phyloP scores from a whole-genome alignment of 2,797 vertebrate genomes.

The Ateles fusciceps region DNA sequence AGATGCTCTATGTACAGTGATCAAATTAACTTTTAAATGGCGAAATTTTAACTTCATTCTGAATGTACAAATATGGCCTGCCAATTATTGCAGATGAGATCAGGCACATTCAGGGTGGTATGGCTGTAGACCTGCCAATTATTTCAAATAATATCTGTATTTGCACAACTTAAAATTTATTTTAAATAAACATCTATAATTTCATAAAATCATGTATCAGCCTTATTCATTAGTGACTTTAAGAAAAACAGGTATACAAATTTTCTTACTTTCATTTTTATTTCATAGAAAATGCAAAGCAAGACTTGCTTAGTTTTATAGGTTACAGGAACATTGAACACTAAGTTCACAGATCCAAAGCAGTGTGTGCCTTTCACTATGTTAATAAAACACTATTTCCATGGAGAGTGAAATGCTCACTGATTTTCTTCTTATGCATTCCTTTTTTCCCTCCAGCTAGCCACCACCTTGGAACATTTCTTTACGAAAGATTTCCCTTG shows the following conservation, averaged over 20 bases:
- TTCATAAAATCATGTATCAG: background rate
- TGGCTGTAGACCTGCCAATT: background rate
- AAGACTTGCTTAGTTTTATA: background rate
- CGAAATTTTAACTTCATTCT: background rate
- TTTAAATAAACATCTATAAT: constrained; percentile 23
- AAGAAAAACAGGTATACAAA: background rate
- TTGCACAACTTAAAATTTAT: background rate
- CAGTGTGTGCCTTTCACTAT: background rate
- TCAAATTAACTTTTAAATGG: background rate
- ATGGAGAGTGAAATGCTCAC: background rate
- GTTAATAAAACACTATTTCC: background rate
- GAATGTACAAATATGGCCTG: background rate
- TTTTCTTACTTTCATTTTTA: background rate
- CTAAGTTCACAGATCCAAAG: background rate
- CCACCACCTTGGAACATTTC: background rate
- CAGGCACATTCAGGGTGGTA: too few relatives aligned
- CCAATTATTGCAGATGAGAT: background rate
- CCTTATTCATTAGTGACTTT: constrained; percentile 15
- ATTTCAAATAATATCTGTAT: background rate
- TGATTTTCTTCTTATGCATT: background rate
- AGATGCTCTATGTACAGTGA: background rate
- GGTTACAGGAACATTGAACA: background rate
- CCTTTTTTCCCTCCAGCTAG: background rate
- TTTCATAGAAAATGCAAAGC: background rate
- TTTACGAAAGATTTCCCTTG: background rate